These are phyloP conservation scores for Choristoneura fumiferana DNA, from an alignment of 1,140 invertebrate genomes.

Conservation along the genomic window DNA sequence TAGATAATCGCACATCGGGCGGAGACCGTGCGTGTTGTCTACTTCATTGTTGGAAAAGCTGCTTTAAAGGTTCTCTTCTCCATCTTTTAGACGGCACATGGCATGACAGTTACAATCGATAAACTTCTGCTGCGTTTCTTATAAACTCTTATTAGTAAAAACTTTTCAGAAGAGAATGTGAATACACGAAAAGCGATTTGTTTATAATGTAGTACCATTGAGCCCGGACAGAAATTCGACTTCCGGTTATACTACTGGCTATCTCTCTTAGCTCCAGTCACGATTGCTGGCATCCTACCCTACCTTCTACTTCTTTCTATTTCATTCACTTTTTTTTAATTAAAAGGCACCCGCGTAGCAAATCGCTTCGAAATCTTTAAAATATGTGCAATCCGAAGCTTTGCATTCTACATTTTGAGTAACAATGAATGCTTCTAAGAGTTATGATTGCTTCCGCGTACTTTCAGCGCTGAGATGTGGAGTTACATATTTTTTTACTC, in stretches of 20 bases:
- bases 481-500: constrained; percentile 12
- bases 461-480: constrained; percentile 40
- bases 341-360: constrained; percentile 73
- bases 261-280: constrained; percentile 67
- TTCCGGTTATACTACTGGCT: constrained; percentile 64
- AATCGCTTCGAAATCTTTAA: constrained; percentile 63
- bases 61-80: constrained; percentile 77
- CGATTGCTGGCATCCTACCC: constrained; percentile 66
- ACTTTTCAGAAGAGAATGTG: constrained; percentile 68
- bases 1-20: constrained; percentile 74
- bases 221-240: constrained; percentile 52
- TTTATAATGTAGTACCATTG: constrained; percentile 56
- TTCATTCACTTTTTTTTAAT: constrained; percentile 70
- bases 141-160: constrained; percentile 72
- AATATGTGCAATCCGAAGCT: constrained; percentile 63
- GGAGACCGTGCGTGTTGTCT: constrained; percentile 76
- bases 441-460: constrained; percentile 65
- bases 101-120: constrained; percentile 76
- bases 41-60: constrained; percentile 78
- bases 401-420: constrained; percentile 45
- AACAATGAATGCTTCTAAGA: constrained; percentile 58
- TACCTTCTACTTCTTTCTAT: constrained; percentile 72
- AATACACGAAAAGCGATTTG: constrained; percentile 68
- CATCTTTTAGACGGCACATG: constrained; percentile 77
- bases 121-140: constrained; percentile 76